Evolutionary conservation across 1,140 invertebrate genomes (phyloP).

Genomic region (Cephus cinctus): DNA sequence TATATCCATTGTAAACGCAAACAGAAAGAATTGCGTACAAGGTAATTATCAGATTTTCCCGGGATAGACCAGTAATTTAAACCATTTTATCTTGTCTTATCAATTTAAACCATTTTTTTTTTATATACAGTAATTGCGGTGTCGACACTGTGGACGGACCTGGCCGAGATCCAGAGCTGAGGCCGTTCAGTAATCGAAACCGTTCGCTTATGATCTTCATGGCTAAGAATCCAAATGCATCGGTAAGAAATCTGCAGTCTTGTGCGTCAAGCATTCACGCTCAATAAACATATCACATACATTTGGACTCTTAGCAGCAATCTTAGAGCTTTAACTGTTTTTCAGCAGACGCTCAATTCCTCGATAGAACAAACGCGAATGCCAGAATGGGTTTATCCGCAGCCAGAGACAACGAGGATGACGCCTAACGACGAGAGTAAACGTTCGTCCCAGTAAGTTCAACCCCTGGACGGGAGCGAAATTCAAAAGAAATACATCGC

Average conservation of each 20-base stretch:
- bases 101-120: background rate
- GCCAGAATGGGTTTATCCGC: slow-evolving; percentile 43
- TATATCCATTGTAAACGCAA: slow-evolving; percentile 77
- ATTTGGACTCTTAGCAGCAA: too few relatives aligned
- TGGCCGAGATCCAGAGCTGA: slow-evolving; percentile 52
- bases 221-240: slow-evolving; percentile 51
- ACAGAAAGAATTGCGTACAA: slow-evolving; percentile 61
- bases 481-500: too few relatives aligned
- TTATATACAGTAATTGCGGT: slow-evolving; percentile 24
- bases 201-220: slow-evolving; percentile 53
- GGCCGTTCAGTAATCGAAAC: slow-evolving; percentile 54
- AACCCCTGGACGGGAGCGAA: too few relatives aligned
- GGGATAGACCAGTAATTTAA: background rate
- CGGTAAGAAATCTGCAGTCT: slow-evolving; percentile 33
- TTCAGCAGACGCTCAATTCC: slow-evolving; percentile 28
- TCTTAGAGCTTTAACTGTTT: too few relatives aligned
- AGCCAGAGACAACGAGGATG: slow-evolving; percentile 46
- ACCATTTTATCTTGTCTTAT: background rate
- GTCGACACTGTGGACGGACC: slow-evolving; percentile 54
- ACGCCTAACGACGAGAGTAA: slow-evolving; percentile 47
- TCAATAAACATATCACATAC: too few relatives aligned
- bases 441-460: slow-evolving; percentile 40
- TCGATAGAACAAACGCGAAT: slow-evolving; percentile 51
- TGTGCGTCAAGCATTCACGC: too few relatives aligned
- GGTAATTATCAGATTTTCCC: slow-evolving; percentile 35